Base-by-base conservation (phyloP, 2,888 invertebrate species). In the Drosophila robusta region DNA sequence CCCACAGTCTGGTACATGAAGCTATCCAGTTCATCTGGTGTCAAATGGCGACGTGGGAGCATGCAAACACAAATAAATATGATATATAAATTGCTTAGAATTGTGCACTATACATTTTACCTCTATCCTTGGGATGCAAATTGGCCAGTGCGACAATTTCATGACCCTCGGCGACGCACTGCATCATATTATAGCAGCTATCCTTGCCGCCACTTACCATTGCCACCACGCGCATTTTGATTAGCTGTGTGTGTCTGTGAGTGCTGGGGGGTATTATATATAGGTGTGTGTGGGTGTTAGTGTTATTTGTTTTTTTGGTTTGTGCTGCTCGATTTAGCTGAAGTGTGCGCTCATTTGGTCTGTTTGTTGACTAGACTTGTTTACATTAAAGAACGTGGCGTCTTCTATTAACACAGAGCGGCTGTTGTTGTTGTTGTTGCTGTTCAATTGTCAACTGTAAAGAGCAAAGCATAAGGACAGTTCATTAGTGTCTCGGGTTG, bases 1-100 rank as follows among this genome's bases (percentile, higher is more conserved):
- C 99, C 99, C 58, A 99, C 99, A 52, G 98, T 98, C 94, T 99
- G 99, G 92, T 99, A 99, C 99, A 99, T 99, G 91, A 97, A 99
- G 91, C 98, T 98, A 92, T 99, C 98, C 88, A 98, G 91, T 92
- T 98, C 98, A 94, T 96, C 96, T 96, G 91, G 6, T 29, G 29
- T 29, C 29, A 29, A 29, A 29, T 29, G 64, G 70, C 9, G 24
- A 22, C 22, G 6, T 26, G 38, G 14, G 9, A 7, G 16, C 18
- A 6, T 7, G 54, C 14, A 8, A 34, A 22, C 14, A 11, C 7
- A 3, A 16, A 12, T 39, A 18, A 12, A 16, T 38, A 52, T 54
- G 49, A 47, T 50, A 55, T 41, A 34, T 8, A 8, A 11, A 18
- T 3, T 16, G 5, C 3, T 9, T 12, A 12, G 5, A 16, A 18